Conservation (phyloP, 2,113 vertebrate genomes). For the Colius striatus region DNA sequence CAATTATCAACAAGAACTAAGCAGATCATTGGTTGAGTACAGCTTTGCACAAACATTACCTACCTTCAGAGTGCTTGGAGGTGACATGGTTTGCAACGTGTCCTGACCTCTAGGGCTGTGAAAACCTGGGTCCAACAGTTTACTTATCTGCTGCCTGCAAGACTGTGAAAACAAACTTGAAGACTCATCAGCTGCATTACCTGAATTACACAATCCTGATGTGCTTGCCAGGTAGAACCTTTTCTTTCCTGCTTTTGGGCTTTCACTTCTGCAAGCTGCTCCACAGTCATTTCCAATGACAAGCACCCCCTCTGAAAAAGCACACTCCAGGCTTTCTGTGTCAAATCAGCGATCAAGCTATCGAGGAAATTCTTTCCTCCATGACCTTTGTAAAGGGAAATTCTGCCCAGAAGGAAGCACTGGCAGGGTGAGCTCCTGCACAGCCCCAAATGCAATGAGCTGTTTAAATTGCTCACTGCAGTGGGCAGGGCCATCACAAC, state of each 20-base stretch:
- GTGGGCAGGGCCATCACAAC: background rate
- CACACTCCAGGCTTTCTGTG: background rate
- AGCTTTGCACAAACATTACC: background rate
- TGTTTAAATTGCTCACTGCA: rapidly evolving
- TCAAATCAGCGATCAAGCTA: background rate
- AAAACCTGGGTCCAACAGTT: background rate
- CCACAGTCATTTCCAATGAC: background rate
- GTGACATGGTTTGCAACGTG: background rate
- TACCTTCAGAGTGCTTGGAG: background rate
- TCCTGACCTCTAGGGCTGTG: background rate
- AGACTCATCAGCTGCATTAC: background rate
- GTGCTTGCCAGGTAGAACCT: background rate
- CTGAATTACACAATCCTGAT: background rate
- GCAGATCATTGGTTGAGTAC: rapidly evolving
- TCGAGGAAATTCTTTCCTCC: rapidly evolving
- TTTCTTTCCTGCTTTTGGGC: background rate
- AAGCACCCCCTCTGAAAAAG: background rate
- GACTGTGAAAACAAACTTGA: background rate
- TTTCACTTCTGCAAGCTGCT: background rate
- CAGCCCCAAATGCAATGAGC: background rate
- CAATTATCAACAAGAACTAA: background rate
- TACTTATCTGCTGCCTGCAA: background rate
- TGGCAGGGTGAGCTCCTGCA: background rate
- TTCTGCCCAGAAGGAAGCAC: background rate
- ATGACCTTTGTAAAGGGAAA: background rate